Evolutionary conservation across 2,113 vertebrate species (phyloP), one percentile per base, ranked within the genome.

Genomic region (Pelodiscus sinensis): DNA sequence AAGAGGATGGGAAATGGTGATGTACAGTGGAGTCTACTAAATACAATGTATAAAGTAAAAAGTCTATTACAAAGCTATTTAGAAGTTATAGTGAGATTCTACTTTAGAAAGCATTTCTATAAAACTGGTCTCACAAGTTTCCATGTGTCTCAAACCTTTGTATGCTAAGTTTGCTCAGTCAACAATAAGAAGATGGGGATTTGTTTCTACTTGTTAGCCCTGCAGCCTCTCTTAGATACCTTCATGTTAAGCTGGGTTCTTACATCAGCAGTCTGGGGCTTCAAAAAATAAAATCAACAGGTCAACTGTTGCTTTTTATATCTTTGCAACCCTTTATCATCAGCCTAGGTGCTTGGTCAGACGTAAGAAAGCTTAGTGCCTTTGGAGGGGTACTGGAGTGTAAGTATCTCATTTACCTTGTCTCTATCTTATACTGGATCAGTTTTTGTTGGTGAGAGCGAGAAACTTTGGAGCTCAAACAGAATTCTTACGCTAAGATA

Each of bases 171-270:
- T 90, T 86, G 13, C 11, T 86, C 71, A 90, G 85, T 51, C n/a
- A 97, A 44, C 81, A 94, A n/a, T n/a, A 81, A 86, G 90, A 91
- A 56, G 57, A 84, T 56, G 84, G 19, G n/a, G 44, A 58, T 68
- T 13, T 19, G 27, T 88, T 91, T 80, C 79, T 58, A 88, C 75
- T 24, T 22, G 29, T 27, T 31, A 0, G 38, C 35, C 60, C 62
- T 81, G 50, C 9, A 62, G 31, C 58, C 3, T 84, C 14, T 9
- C 5, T 1, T 2, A 56, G 54, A 82, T 80, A 79, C 55, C 1
- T 62, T 52, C 24, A 88, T 57, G 25, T 91, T 38, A 86, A 18
- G 55, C 24, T 91, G 15, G 16, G 2, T 24, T 57, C 60, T 92
- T 81, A 35, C 38, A n/a, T 22, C 7, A 18, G 4, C 44, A 10